A percentile compares a stretch with the other conserved stretches of the same genome.
phyloP scores from a whole-genome alignment of 1,140 invertebrate species.

The Rhynchophorus ferrugineus region DNA sequence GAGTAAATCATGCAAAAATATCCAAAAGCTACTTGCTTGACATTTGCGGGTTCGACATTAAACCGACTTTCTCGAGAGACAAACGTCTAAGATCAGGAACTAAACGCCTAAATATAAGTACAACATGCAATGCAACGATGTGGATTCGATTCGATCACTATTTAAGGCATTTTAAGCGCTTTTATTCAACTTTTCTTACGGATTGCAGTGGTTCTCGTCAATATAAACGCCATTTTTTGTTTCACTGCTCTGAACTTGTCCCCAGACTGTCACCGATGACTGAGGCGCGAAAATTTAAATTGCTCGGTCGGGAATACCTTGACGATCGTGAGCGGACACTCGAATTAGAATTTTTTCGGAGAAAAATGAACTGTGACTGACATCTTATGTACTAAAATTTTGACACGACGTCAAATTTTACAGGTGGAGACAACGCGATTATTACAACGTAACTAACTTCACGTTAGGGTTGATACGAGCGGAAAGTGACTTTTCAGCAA shows the following conservation, averaged over 20 bases:
- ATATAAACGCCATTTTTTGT: constrained; percentile 35
- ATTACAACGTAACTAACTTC: not conserved
- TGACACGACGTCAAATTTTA: not conserved
- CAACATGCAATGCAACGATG: constrained; percentile 24
- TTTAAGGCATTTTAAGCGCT: constrained; percentile 25
- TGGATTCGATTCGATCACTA: constrained; percentile 24
- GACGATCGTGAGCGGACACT: no score
- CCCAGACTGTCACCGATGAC: not conserved
- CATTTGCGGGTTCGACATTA: constrained; percentile 17
- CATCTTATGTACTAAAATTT: constrained; percentile 11
- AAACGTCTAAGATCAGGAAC: constrained; percentile 10
- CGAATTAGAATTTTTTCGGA: not conserved
- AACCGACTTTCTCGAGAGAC: constrained; percentile 9
- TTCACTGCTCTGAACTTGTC: constrained; percentile 16
- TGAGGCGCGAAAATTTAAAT: constrained; percentile 6
- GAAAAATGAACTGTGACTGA: not conserved
- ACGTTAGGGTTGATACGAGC: not conserved
- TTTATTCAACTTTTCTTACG: constrained; percentile 36
- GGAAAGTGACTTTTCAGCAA: not conserved
- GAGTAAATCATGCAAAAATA: constrained; percentile 14
- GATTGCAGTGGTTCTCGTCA: constrained; percentile 31
- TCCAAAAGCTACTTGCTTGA: constrained; percentile 23
- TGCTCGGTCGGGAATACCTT: no score
- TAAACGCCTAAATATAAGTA: constrained; percentile 12
- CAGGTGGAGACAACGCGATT: not conserved